These are phyloP conservation scores for Poliocrania exsul DNA, from an alignment of 2,797 vertebrate species.

Conservation along the genomic window DNA sequence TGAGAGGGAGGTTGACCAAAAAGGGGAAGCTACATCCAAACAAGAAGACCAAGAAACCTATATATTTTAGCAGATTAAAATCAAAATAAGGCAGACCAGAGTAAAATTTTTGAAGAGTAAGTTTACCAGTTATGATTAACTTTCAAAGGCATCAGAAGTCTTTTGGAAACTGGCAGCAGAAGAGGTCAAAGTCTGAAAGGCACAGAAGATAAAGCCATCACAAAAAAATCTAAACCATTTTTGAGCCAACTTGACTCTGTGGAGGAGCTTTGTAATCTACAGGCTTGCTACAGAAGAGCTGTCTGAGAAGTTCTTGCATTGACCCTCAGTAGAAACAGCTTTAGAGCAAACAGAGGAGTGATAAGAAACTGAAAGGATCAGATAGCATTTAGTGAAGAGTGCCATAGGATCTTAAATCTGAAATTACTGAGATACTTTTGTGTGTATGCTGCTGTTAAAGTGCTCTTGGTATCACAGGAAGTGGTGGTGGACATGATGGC, in stretches of 20 bases:
- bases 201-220: not conserved
- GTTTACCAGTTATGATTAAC: not conserved
- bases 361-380: not conserved
- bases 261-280: not conserved
- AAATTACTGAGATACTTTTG: conserved; percentile 17
- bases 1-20: not conserved
- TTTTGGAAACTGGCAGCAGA: not conserved
- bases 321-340: not conserved
- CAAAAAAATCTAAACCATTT: not conserved
- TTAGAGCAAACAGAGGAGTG: not conserved
- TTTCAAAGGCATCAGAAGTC: not conserved
- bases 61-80: not conserved
- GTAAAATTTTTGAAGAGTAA: not conserved
- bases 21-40: not conserved
- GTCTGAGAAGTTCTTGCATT: not conserved
- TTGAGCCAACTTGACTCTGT: not conserved
- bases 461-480: not conserved
- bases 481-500: not conserved
- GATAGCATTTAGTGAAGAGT: not conserved
- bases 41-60: not conserved
- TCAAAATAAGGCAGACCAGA: not conserved
- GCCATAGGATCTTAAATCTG: not conserved
- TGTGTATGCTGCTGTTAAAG: not conserved
- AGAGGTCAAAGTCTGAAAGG: not conserved
- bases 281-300: not conserved